These are phyloP conservation scores for Portevinia maculata DNA, from an alignment of 2,888 invertebrate species.

Conservation along the genomic window DNA sequence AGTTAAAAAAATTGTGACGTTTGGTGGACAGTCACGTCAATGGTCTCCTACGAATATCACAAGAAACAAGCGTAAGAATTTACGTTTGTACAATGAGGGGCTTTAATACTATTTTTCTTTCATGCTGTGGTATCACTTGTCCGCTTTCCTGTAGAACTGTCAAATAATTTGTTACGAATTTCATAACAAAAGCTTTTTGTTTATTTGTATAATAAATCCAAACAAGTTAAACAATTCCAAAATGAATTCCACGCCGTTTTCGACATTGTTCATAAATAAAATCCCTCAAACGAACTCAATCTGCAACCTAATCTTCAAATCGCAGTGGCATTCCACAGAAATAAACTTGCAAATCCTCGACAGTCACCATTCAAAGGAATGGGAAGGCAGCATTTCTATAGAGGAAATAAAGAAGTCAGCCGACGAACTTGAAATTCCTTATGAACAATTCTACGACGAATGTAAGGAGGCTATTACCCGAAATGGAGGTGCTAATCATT, in stretches of 20 bases:
- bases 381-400: constrained; percentile 71
- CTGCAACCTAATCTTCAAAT: constrained; percentile 28
- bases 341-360: constrained; percentile 45
- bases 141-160: background rate
- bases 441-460: constrained; percentile 76
- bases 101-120: background rate
- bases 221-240: background rate
- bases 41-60: no score
- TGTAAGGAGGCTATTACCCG: constrained; percentile 77
- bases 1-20: no score
- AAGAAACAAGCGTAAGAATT: no score
- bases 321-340: constrained; percentile 33
- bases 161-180: background rate
- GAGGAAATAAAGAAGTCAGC: constrained; percentile 76
- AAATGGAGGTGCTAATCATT: constrained; percentile 75
- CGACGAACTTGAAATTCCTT: constrained; percentile 77
- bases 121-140: background rate
- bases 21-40: no score
- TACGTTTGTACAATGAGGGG: no score
- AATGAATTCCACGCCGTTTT: constrained; percentile 30
- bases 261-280: constrained; percentile 49
- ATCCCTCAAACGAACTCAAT: constrained; percentile 28
- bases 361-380: constrained; percentile 13
- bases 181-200: background rate
- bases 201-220: background rate